phyloP scores from a whole-genome alignment of 2,888 invertebrate genomes.

The Allolobophora icterica region DNA sequence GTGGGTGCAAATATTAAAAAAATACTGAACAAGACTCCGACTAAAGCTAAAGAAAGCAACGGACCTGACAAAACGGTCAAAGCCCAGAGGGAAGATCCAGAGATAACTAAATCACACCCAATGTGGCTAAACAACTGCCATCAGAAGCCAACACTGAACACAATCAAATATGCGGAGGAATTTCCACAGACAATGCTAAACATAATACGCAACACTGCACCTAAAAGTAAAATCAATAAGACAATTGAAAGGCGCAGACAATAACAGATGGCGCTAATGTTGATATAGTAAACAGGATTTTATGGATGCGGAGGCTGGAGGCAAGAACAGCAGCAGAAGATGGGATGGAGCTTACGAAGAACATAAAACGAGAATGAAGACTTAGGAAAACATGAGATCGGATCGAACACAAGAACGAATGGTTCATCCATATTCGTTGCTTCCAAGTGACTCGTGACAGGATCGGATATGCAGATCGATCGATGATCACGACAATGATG shows the following conservation, averaged over 20 bases:
- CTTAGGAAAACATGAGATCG: not conserved
- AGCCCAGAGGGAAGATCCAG: not conserved
- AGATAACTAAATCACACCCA: not conserved
- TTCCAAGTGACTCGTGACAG: not conserved
- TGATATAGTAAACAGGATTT: not conserved
- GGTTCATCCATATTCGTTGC: not conserved
- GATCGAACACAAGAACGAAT: no score
- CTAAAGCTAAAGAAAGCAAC: not conserved
- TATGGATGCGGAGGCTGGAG: not conserved
- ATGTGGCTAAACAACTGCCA: not conserved
- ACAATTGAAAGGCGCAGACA: not conserved
- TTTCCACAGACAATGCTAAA: not conserved
- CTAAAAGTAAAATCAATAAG: not conserved
- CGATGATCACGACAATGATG: not conserved
- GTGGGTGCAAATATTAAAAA: not conserved
- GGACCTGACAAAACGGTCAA: not conserved
- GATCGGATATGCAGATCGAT: not conserved
- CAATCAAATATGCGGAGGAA: not conserved
- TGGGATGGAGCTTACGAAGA: not conserved
- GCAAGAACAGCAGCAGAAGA: not conserved
- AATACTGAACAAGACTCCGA: not conserved
- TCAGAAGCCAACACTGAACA: not conserved
- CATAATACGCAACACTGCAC: not conserved
- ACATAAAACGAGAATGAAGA: not conserved
- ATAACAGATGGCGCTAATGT: not conserved